These are phyloP conservation scores for Tetramorium simillimum DNA, from an alignment of 1,140 invertebrate species.

Conservation along the genomic window DNA sequence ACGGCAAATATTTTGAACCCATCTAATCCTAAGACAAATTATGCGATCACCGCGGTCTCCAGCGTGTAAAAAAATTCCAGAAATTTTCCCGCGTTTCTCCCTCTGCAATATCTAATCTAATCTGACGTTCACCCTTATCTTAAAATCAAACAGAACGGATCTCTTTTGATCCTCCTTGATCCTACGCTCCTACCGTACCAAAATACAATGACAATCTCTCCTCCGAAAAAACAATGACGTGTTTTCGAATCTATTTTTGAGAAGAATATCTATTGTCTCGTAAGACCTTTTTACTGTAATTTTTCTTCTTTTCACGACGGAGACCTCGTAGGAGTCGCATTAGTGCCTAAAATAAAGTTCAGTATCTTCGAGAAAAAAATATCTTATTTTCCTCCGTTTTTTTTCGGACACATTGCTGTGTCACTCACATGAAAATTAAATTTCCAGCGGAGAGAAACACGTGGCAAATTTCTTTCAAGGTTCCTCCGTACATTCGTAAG, in stretches of 20 bases:
- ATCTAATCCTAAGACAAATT: neutral
- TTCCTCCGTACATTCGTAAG: neutral
- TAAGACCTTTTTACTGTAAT: neutral
- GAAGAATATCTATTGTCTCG: neutral
- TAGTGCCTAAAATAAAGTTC: neutral
- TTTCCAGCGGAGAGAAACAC: neutral
- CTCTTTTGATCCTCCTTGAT: neutral
- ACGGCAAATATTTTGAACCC: neutral
- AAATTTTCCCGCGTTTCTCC: neutral
- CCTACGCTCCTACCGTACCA: neutral
- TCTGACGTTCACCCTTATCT: neutral
- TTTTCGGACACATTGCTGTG: neutral
- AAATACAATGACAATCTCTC: neutral
- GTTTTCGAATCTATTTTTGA: neutral
- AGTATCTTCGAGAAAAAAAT: neutral
- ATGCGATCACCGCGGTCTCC: neutral
- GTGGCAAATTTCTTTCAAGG: neutral
- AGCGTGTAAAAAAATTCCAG: neutral
- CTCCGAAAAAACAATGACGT: neutral
- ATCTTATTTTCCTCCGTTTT: neutral
- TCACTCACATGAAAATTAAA: neutral
- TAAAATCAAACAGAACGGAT: neutral
- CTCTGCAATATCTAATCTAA: neutral
- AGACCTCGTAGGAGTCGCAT: neutral
- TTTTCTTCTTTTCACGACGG: neutral